Evolutionary conservation across 2,113 vertebrate species (phyloP).

Genomic region (Arvicanthis niloticus): DNA sequence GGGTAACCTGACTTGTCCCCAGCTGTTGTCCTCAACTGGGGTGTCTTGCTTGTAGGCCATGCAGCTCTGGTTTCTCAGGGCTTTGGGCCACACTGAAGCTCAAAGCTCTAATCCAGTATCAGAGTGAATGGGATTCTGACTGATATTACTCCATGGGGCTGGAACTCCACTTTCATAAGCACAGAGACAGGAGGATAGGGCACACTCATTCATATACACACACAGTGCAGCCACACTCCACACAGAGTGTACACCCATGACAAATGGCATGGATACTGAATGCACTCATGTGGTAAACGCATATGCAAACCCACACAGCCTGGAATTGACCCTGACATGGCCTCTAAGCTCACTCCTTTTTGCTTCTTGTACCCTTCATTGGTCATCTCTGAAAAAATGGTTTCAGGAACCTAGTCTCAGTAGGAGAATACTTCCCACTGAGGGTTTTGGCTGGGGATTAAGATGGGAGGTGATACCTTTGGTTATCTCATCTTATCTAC

Average conservation of each 20-base stretch:
- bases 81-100: not conserved
- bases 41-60: conserved; percentile 34
- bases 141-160: not conserved
- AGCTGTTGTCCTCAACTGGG: conserved; percentile 10
- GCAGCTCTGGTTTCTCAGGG: conserved; percentile 50
- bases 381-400: not conserved
- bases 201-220: not conserved
- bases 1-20: conserved; percentile 50
- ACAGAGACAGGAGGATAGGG: not conserved
- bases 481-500: not conserved
- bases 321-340: not conserved
- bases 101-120: not conserved
- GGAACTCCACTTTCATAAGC: not conserved
- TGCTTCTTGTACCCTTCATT: not conserved
- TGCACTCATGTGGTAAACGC: not conserved
- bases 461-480: not conserved
- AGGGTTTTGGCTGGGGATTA: not conserved
- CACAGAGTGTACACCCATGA: not conserved
- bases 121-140: not conserved
- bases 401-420: not conserved
- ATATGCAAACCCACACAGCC: not conserved
- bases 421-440: not conserved
- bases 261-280: not conserved
- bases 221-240: not conserved
- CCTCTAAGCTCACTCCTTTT: not conserved